Evolutionary conservation across 2,888 invertebrate genomes (phyloP).

Genomic region (Muschampia plurimacula): DNA sequence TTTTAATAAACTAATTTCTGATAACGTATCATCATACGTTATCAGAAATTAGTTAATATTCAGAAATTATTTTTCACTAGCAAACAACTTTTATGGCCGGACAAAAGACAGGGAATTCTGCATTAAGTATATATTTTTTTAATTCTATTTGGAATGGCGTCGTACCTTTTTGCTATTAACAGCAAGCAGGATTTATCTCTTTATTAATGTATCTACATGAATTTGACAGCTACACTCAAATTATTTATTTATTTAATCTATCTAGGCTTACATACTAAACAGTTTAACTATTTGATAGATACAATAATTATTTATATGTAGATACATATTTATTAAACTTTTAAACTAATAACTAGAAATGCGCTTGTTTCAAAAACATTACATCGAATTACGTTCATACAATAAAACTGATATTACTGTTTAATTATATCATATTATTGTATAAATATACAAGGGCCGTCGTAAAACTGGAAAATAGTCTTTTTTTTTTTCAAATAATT

Average conservation of each 20-base stretch:
- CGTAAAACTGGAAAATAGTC: no score
- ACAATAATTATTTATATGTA: not conserved
- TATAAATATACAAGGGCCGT: no score
- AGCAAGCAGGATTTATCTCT: not conserved
- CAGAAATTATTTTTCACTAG: not conserved
- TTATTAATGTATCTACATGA: not conserved
- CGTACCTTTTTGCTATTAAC: not conserved
- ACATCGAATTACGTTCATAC: not conserved
- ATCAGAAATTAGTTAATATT: no score
- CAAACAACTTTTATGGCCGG: not conserved
- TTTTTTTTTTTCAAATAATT: no score
- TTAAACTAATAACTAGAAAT: conserved; percentile 40
- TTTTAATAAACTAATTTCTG: no score
- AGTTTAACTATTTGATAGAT: not conserved
- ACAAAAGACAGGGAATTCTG: no score
- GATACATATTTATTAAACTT: conserved; percentile 1
- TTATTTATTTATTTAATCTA: conserved; percentile 6
- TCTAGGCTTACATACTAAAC: conserved; percentile 12
- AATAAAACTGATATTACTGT: no score
- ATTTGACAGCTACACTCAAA: not conserved
- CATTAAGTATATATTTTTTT: no score
- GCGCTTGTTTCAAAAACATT: conserved; percentile 37
- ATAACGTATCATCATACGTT: no score
- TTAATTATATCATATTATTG: no score
- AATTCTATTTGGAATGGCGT: not conserved